These are phyloP conservation scores for Hippoglossus hippoglossus DNA, from an alignment of 2,797 vertebrate species.

Conservation along the genomic window DNA sequence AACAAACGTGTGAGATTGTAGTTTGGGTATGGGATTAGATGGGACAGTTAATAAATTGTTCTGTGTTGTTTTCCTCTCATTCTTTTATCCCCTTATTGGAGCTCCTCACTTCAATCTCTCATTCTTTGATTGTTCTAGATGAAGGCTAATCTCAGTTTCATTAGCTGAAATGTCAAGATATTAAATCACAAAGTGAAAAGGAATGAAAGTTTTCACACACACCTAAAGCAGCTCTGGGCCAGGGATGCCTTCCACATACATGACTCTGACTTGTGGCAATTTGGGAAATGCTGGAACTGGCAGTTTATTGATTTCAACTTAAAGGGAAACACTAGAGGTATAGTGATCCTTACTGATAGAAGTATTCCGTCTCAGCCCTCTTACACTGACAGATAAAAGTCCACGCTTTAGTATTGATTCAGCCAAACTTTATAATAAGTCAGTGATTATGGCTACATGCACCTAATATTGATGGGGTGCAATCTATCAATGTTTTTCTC, in stretches of 20 bases:
- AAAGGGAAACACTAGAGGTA: background rate
- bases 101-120: background rate
- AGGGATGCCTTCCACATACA: background rate
- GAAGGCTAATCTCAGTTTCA: background rate
- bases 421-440: background rate
- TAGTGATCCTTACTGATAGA: background rate
- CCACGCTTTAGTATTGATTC: background rate
- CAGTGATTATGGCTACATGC: background rate
- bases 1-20: background rate
- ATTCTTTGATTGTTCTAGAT: background rate
- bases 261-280: background rate
- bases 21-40: background rate
- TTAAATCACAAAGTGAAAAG: background rate
- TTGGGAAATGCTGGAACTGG: background rate
- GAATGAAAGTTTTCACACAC: background rate
- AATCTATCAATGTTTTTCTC: background rate
- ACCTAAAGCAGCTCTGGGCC: background rate
- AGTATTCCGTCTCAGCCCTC: background rate
- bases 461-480: background rate
- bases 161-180: conserved; percentile 2
- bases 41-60: background rate
- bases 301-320: background rate
- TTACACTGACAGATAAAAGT: background rate
- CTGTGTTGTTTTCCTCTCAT: background rate
- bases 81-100: background rate